Evolutionary conservation across 2,797 vertebrate species (phyloP), one percentile per base, ranked within the genome.

Genomic region (Ammospiza maritima): DNA sequence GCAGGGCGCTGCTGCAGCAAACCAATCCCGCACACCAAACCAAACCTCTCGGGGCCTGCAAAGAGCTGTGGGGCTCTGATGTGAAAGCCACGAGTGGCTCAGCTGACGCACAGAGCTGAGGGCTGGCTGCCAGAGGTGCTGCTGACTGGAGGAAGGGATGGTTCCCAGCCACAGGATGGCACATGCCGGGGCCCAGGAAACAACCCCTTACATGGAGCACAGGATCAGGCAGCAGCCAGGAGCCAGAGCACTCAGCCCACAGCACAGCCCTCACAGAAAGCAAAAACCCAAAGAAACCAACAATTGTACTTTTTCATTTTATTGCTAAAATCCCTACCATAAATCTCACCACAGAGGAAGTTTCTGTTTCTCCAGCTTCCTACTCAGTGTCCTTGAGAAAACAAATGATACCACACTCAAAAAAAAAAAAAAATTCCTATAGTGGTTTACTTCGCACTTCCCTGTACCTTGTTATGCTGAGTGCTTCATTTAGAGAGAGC

Each of bases 321-420:
- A 94, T 93, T 93, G 80, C 60, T 72, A 48, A 91, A 91, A 93
- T 94, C 69, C 36, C 56, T 36, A 64, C n/a, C 61, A 76, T 94
- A 96, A 97, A 96, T 96, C 92, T 96, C 93, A 57, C 58, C 53
- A 50, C 69, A 95, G 66, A 93, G 96, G 94, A 97, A 97, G 94
- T 90, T 85, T 90, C 94, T 97, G 92, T 92, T 96, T 90, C 94
- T 97, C 95, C 60, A 69, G 72, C 94, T 98, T 97, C 95, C 97
- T 87, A 91, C 74, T 89, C 76, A 14, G 56, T 79, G 94, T 96
- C 97, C 97, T 98, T 97, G 92, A 96, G 87, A 92, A 93, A 98
- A 84, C 67, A 96, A 95, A 96, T 85, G 91, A 97, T 88, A 93
- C 54, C 38, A 53, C 22, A 65, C 36, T 83, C 13, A 57, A 84